Base-by-base conservation (phyloP, 2,888 invertebrate genomes). In the Sylvicola cinctus region DNA sequence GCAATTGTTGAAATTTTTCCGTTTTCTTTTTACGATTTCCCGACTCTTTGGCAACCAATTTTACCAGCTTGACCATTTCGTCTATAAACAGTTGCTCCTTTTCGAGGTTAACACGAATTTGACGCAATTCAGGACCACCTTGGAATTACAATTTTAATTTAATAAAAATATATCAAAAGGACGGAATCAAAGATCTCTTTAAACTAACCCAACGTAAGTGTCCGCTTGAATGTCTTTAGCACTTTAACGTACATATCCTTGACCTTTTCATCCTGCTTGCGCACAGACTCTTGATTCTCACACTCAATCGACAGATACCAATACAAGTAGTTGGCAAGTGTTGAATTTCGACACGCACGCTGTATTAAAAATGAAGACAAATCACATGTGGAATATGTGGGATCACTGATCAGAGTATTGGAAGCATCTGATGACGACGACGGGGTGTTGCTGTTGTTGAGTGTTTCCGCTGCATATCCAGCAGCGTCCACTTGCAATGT, bases 301-400 rank as follows among this genome's bases (percentile, higher is more conserved):
- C 90, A 87, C 60, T 96, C 96, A 40, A 93, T 84, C 38, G 80
- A 68, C 42, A 91, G 63, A 62, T 88, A 90, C 98, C 98, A 98
- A 61, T 87, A 96, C 45, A 99, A 76, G 57, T 95, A 96, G 64
- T 95, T 96, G 32, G 91, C 91, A 31, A 98, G 62, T 12, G 73
- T 77, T 33, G 79, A 71, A 65, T 95, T 91, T 48, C 72, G 70
- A 54, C 85, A 81, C 1, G 95, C 90, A 36, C 93, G 68, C 33
- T 71, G 68, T 42, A 96, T 88, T 11, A 96, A 68, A 63, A 95
- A 95, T 33, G 83, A 76, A 0, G 90, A 81, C 32, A 96, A 65
- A 60, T 88, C 84, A 15, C 63, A 60, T 0, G 56, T 53, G 15
- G 66, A 62, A 6, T 41, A 40, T 33, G 42, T 39, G 11, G 17